A percentile compares a stretch with the other conserved stretches of the same genome.
Evolutionary conservation across 2,113 vertebrate species (phyloP).

Genomic region (Lycocorax pyrrhopterus): DNA sequence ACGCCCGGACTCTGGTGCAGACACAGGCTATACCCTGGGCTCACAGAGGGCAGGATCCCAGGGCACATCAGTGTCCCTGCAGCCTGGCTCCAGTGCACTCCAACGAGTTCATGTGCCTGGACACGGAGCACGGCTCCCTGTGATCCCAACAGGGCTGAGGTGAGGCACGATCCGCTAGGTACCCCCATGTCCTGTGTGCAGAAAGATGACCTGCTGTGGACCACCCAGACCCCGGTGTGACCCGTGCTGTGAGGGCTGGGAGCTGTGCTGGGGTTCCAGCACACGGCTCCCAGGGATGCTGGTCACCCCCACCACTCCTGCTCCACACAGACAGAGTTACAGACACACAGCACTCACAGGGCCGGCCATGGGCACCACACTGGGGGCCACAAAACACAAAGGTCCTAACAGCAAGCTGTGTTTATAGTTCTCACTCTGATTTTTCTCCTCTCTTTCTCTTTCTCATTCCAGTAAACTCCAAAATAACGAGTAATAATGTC

Average conservation of each 20-base stretch:
- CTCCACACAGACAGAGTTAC: background rate
- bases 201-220: background rate
- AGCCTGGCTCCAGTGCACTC: background rate
- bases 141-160: background rate
- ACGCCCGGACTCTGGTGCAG: background rate
- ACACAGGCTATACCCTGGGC: fast-evolving
- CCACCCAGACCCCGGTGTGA: background rate
- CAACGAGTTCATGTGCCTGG: fast-evolving
- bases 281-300: background rate
- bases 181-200: background rate
- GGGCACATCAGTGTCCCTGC: no score
- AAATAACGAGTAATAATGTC: background rate
- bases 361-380: background rate
- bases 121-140: fast-evolving
- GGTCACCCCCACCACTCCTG: background rate
- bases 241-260: background rate
- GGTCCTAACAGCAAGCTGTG: background rate
- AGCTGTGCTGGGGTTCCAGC: background rate
- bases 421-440: background rate
- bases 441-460: background rate
- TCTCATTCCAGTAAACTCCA: background rate
- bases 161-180: background rate
- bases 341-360: background rate
- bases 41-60: background rate
- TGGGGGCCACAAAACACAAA: background rate